phyloP scores from a whole-genome alignment of 2,888 invertebrate genomes.

The Embidobia sp. region DNA sequence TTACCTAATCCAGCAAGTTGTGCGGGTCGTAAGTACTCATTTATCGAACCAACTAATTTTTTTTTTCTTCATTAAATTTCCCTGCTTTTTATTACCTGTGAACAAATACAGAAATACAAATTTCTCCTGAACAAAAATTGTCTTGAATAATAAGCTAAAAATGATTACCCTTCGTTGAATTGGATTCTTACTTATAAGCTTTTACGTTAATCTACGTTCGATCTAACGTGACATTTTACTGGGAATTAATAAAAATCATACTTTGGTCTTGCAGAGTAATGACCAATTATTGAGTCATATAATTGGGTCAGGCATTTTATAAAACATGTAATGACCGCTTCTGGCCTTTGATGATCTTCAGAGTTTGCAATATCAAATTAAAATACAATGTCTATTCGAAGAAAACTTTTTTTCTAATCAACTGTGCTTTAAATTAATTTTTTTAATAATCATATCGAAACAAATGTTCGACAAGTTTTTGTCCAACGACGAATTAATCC shows the following conservation, averaged over 20 bases:
- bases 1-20: constrained; percentile 95
- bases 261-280: constrained; percentile 25
- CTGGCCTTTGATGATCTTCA: constrained; percentile 39
- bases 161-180: constrained; percentile 14
- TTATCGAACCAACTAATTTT: neutral
- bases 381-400: constrained; percentile 31
- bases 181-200: constrained; percentile 8
- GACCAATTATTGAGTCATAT: constrained; percentile 42
- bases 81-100: neutral
- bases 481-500: too few relatives aligned
- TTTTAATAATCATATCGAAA: too few relatives aligned
- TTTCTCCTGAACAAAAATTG: neutral
- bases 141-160: constrained; percentile 13
- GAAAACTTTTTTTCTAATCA: neutral
- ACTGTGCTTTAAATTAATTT: neutral
- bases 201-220: constrained; percentile 16
- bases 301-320: constrained; percentile 53
- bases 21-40: constrained; percentile 91
- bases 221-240: constrained; percentile 38
- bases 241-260: constrained; percentile 35
- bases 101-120: too few relatives aligned
- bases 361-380: constrained; percentile 37
- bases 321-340: constrained; percentile 34
- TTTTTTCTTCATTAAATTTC: constrained; percentile 8
- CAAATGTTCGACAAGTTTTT: too few relatives aligned